These are phyloP conservation scores for Mustela lutreola DNA, from an alignment of 2,113 vertebrate species.

Conservation along the genomic window DNA sequence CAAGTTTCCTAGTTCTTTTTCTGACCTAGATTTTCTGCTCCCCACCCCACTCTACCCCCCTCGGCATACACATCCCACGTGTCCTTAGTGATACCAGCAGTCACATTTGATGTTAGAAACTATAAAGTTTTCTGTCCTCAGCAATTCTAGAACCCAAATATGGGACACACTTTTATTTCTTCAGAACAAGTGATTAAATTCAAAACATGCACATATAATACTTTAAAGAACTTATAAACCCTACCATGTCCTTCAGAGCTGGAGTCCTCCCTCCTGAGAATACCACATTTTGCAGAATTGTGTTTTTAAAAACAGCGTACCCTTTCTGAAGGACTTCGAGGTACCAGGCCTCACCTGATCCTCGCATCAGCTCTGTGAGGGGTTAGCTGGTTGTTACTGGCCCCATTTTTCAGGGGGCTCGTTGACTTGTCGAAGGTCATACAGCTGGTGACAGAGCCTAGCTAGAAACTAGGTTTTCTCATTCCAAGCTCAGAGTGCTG, in stretches of 20 bases:
- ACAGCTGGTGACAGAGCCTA: background rate
- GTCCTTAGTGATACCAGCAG: constrained; percentile 41
- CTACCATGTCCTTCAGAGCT: constrained; percentile 50
- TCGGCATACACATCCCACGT: background rate
- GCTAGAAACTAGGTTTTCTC: constrained; percentile 16
- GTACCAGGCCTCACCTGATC: background rate
- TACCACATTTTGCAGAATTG: background rate
- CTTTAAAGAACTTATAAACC: constrained; percentile 67
- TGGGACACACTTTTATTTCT: constrained; percentile 64
- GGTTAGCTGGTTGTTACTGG: background rate
- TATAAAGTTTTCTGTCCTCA: constrained; percentile 70
- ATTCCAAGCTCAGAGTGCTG: background rate
- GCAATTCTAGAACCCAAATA: constrained; percentile 71
- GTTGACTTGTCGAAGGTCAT: background rate
- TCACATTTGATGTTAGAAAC: constrained; percentile 66
- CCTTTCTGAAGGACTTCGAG: background rate
- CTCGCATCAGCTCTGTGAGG: background rate
- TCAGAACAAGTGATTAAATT: constrained; percentile 56
- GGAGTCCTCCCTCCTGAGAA: constrained; percentile 65
- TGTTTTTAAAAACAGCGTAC: background rate
- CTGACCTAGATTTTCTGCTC: constrained; percentile 75
- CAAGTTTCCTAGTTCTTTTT: background rate
- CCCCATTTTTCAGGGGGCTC: background rate
- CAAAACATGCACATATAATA: constrained; percentile 63
- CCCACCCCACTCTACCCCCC: background rate